These are phyloP conservation scores for Amaurobius ferox DNA, from an alignment of 2,888 invertebrate genomes.

Conservation along the genomic window DNA sequence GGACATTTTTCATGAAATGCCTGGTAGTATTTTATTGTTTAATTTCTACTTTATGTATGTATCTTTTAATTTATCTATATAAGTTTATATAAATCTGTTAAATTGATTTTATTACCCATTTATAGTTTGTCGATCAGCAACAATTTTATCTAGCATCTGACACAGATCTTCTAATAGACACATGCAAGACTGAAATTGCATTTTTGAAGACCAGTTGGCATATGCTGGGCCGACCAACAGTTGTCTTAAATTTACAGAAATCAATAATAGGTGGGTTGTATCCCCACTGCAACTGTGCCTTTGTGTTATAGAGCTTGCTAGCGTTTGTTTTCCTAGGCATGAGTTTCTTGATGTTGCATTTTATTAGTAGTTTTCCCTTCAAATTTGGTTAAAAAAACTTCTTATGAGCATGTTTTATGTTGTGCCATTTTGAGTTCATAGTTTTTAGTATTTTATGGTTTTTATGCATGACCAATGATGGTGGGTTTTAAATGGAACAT, in stretches of 20 bases:
- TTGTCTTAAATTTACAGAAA: conserved; percentile 92
- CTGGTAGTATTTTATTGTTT: too few species aligned
- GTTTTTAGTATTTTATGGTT: too few species aligned
- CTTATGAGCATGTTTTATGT: too few species aligned
- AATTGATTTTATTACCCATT: conserved; percentile 22
- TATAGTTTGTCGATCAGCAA: conserved; percentile 96
- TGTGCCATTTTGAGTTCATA: too few species aligned
- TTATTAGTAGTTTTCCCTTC: too few species aligned
- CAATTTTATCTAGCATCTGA: conserved; percentile 99
- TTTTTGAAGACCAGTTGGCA: conserved; percentile 99
- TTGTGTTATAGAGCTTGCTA: too few species aligned
- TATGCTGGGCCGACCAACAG: conserved; percentile 96
- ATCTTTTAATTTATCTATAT: not conserved
- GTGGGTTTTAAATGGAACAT: too few species aligned
- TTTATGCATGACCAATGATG: too few species aligned
- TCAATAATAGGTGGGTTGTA: conserved; percentile 88
- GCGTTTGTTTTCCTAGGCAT: too few species aligned
- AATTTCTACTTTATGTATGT: not conserved
- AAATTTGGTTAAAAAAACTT: too few species aligned
- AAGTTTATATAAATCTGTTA: not conserved
- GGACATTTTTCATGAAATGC: too few species aligned
- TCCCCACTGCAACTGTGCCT: not conserved
- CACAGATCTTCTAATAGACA: conserved; percentile 97
- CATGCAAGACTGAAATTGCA: conserved; percentile 96
- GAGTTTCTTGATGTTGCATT: not conserved